These are phyloP conservation scores for Eleginops maclovinus DNA, from an alignment of 2,113 vertebrate species.

Conservation along the genomic window DNA sequence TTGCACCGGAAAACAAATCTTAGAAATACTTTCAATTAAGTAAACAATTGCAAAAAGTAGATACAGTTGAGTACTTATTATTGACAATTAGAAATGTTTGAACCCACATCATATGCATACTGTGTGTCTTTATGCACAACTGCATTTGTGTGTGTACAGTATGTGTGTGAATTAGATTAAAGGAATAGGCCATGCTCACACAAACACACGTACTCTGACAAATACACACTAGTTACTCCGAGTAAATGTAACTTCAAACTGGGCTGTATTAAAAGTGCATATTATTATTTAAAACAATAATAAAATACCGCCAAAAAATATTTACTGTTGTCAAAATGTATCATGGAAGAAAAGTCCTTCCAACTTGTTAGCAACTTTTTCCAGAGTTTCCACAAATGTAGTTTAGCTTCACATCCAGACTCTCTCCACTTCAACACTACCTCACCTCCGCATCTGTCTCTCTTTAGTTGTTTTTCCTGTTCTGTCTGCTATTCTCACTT, in stretches of 20 bases:
- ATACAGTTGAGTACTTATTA: background rate
- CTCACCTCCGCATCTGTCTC: conserved; percentile 1
- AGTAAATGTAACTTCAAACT: background rate
- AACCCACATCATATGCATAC: too few species aligned
- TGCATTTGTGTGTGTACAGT: too few species aligned
- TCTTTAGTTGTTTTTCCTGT: conserved; percentile 2
- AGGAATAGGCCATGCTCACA: background rate
- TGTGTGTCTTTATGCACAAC: too few species aligned
- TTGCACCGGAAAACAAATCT: too few species aligned
- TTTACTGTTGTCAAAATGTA: background rate
- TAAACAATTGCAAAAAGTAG: background rate
- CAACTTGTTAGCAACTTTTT: conserved; percentile 5
- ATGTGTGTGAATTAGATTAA: too few species aligned
- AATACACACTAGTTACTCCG: background rate
- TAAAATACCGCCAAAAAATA: background rate
- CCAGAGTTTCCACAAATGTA: background rate
- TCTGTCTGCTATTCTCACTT: conserved; percentile 11
- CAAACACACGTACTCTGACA: background rate
- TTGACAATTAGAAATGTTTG: too few species aligned
- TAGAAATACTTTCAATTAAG: too few species aligned
- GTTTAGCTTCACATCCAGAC: background rate
- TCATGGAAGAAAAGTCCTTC: background rate
- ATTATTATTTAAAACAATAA: background rate
- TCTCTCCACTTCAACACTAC: conserved; percentile 7
- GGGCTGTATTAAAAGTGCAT: background rate